A percentile compares a stretch with the other conserved stretches of the same genome.
Evolutionary conservation across 2,797 vertebrate species (phyloP).

Genomic region (Ctenopoma multispine): DNA sequence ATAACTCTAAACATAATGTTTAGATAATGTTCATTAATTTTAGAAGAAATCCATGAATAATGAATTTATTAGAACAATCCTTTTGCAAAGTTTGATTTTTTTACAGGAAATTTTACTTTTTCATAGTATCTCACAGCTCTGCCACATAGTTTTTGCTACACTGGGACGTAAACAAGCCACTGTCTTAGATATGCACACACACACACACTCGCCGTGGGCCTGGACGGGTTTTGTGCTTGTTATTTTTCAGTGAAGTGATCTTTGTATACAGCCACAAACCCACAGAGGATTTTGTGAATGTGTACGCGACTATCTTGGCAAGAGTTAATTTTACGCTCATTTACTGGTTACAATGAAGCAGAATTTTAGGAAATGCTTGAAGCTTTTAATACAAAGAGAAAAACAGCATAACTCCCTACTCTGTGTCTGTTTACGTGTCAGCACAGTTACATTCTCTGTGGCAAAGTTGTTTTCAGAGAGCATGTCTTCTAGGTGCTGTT

Average conservation of each 20-base stretch:
- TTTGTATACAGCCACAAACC: slow-evolving; percentile 9
- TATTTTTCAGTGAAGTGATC: slow-evolving; percentile 22
- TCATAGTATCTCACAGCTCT: background rate
- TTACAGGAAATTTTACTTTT: slow-evolving; percentile 1
- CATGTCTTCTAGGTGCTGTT: slow-evolving; percentile 4
- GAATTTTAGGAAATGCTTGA: slow-evolving; percentile 28
- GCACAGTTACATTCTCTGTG: background rate
- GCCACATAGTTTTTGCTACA: background rate
- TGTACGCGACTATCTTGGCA: background rate
- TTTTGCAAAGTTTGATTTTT: background rate
- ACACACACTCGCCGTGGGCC: background rate
- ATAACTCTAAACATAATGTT: too few relatives aligned
- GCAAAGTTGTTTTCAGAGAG: background rate
- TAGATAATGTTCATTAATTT: too few relatives aligned
- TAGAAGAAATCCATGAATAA: too few relatives aligned
- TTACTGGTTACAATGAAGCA: slow-evolving; percentile 2
- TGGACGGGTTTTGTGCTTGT: background rate
- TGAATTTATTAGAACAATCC: background rate
- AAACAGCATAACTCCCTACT: slow-evolving; percentile 10
- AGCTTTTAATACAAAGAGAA: slow-evolving; percentile 14
- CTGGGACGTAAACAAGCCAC: slow-evolving; percentile 3
- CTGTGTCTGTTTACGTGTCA: background rate
- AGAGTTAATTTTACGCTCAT: background rate
- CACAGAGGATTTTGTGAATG: background rate
- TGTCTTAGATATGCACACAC: slow-evolving; percentile 1